These are phyloP conservation scores for Coregonus clupeaformis DNA, from an alignment of 2,113 vertebrate genomes.

Conservation along the genomic window DNA sequence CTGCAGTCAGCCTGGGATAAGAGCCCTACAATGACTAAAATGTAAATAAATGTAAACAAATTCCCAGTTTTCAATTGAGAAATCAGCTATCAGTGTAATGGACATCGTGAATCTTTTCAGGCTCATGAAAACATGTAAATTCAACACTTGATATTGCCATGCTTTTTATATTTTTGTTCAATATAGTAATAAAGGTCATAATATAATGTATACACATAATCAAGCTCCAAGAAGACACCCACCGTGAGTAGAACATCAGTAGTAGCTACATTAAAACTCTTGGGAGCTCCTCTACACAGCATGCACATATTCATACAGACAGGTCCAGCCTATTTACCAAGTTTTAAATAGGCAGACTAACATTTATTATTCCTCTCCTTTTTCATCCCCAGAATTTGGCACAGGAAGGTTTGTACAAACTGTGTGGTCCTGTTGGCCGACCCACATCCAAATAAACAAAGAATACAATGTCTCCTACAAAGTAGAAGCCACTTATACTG, in stretches of 20 bases:
- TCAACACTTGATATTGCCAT: too few relatives aligned
- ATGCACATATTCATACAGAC: background rate
- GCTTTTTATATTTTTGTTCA: too few relatives aligned
- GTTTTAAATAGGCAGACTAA: background rate
- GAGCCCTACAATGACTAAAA: too few relatives aligned
- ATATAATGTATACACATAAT: too few relatives aligned
- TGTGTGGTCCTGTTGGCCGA: background rate
- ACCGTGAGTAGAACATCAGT: background rate
- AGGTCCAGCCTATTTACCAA: background rate
- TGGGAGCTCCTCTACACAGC: background rate
- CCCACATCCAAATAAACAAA: background rate
- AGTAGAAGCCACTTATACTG: background rate
- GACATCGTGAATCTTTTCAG: too few relatives aligned
- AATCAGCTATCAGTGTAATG: too few relatives aligned
- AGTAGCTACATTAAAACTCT: background rate
- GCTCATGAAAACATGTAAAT: too few relatives aligned
- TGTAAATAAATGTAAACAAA: too few relatives aligned
- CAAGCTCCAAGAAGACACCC: background rate
- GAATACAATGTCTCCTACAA: background rate
- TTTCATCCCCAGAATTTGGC: background rate
- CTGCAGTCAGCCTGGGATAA: too few relatives aligned
- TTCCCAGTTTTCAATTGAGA: too few relatives aligned
- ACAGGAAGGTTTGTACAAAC: slow-evolving; percentile 8
- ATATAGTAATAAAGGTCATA: too few relatives aligned
- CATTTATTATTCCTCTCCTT: background rate